Percentiles rank a stretch among this genome's conserved stretches.
These are phyloP conservation scores for Drosophila colorata DNA, from an alignment of 2,888 invertebrate genomes.

Conservation along the genomic window DNA sequence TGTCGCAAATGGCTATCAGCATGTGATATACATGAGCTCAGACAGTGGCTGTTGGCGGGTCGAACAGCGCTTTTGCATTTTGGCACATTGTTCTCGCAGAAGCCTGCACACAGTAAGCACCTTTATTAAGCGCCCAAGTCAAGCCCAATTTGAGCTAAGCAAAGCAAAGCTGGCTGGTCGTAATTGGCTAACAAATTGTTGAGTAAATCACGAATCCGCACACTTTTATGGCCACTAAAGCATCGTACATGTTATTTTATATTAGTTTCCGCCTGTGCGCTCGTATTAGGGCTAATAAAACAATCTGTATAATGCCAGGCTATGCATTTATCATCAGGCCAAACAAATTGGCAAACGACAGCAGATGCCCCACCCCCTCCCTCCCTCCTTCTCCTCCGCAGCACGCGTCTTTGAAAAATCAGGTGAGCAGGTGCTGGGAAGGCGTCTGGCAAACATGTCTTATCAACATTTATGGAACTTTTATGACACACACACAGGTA, in stretches of 20 bases:
- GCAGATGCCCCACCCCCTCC: constrained; percentile 4
- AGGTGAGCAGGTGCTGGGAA: constrained; percentile 40
- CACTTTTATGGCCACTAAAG: constrained; percentile 23
- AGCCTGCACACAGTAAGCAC: neutral
- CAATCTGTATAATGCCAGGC: constrained; percentile 47
- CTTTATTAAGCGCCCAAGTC: neutral
- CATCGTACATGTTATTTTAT: constrained; percentile 3
- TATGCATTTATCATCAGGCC: constrained; percentile 54
- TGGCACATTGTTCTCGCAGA: neutral
- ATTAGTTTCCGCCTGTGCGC: neutral
- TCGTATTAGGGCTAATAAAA: constrained; percentile 47
- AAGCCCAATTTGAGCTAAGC: constrained; percentile 13
- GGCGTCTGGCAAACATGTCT: constrained; percentile 66
- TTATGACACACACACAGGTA: constrained; percentile 39
- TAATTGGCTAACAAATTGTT: constrained; percentile 42
- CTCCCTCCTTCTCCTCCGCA: neutral
- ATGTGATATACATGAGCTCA: constrained; percentile 33
- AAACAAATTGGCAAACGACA: constrained; percentile 53
- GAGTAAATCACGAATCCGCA: constrained; percentile 27
- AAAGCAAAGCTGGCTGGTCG: neutral
- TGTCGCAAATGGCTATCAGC: constrained; percentile 32
- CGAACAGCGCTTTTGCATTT: constrained; percentile 4
- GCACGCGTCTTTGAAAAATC: constrained; percentile 35
- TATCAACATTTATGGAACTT: constrained; percentile 76
- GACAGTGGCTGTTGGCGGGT: constrained; percentile 38